A percentile compares a stretch with the other conserved stretches of the same genome.
These are phyloP conservation scores for Homalodisca vitripennis DNA, from an alignment of 1,140 invertebrate genomes.

Conservation along the genomic window DNA sequence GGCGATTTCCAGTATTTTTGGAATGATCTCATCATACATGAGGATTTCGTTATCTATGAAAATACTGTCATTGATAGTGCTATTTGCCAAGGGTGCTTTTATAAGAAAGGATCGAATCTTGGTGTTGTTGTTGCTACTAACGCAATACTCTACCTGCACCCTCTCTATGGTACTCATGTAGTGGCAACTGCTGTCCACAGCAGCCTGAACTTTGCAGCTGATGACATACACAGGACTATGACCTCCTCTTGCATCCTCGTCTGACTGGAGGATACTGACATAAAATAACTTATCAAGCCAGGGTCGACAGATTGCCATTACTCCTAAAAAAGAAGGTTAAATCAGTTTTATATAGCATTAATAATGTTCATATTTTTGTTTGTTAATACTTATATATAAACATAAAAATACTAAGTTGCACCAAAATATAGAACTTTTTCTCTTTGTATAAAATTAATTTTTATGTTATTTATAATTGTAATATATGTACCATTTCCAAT, in stretches of 20 bases:
- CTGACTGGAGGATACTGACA: neutral
- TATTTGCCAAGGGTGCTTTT: neutral
- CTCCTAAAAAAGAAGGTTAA: neutral
- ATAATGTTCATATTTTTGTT: too few relatives aligned
- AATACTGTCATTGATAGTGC: neutral
- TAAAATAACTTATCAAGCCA: neutral
- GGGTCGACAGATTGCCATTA: neutral
- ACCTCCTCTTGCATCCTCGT: neutral
- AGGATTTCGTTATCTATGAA: slow-evolving; percentile 20
- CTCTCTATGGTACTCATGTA: slow-evolving; percentile 26
- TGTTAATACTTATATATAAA: too few relatives aligned
- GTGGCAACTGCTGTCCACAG: slow-evolving; percentile 24
- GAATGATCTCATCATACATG: slow-evolving; percentile 21
- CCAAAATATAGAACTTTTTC: too few relatives aligned
- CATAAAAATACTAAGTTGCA: too few relatives aligned
- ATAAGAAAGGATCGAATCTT: neutral
- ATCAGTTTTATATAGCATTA: neutral
- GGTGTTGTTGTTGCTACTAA: neutral
- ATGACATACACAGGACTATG: neutral
- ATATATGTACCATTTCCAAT: too few relatives aligned
- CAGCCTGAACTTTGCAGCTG: neutral
- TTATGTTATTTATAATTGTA: too few relatives aligned
- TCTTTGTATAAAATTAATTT: too few relatives aligned
- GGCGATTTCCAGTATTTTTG: slow-evolving; percentile 5
- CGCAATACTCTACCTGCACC: slow-evolving; percentile 1